phyloP scores from a whole-genome alignment of 2,113 vertebrate species.

The Dipodomys stephensi region DNA sequence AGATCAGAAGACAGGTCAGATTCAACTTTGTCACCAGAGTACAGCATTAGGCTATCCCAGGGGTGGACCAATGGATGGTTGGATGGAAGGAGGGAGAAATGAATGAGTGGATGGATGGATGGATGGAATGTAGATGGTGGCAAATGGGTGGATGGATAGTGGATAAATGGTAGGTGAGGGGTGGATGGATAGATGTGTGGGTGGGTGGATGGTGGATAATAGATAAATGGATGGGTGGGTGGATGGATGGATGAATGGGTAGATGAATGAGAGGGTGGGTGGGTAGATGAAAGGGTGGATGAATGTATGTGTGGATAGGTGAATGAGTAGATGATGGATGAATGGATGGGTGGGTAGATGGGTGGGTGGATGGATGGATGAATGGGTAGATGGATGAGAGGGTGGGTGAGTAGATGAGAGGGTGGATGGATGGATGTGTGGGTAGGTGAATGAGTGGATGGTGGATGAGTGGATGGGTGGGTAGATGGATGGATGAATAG shows the following conservation, averaged over 20 bases:
- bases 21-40: neutral
- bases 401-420: neutral
- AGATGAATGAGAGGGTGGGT: neutral
- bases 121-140: neutral
- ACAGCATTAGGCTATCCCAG: neutral
- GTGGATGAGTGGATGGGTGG: too few relatives aligned
- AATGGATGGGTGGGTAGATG: too few relatives aligned
- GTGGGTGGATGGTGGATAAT: neutral
- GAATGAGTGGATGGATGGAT: neutral
- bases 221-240: too few relatives aligned
- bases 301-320: neutral
- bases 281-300: too few relatives aligned
- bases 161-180: neutral
- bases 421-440: neutral
- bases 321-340: too few relatives aligned
- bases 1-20: neutral
- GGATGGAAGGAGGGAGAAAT: too few relatives aligned
- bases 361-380: neutral
- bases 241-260: too few relatives aligned
- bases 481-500: neutral
- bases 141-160: neutral
- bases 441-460: neutral
- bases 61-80: neutral
- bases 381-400: accelerated
- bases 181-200: neutral